Evolutionary conservation across 2,113 vertebrate genomes (phyloP), one percentile per base, ranked within the genome.

Genomic region (Ranitomeya variabilis): DNA sequence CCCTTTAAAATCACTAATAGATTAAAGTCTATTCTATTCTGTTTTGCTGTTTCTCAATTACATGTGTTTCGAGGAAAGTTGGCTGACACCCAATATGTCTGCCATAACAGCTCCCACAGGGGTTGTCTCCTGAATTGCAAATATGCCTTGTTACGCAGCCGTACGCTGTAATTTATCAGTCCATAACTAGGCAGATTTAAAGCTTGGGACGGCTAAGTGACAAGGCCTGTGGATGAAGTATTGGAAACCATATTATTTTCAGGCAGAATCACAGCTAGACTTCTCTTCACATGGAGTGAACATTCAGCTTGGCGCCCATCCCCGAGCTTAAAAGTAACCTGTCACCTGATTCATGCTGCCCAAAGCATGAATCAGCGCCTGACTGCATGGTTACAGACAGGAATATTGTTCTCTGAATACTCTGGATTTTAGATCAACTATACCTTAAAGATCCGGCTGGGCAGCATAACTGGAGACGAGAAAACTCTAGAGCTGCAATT

Each of bases 101-200:
- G 6, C 73, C 73, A 76, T 76, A 21, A 76, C 73, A 51, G 45
- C 37, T 76, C 73, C 73, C 73, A 52, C 73, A 52, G 73, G 73
- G 37, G 73, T 21, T 76, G 73, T 76, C 45, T 51, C 37, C 73
- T 21, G 26, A 52, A 76, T 76, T 76, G 73, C 73, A 51, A 12
- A 76, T 52, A 16, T 76, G 37, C 16, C 73, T 76, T 3, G 37
- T 76, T 76, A 52, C 18, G 18, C 73, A 51, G 73, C 16, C 37
- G 52, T 52, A 51, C 37, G 52, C 12, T 37, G 16, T 76, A 45
- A 76, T 76, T 76, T 76, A 76, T 76, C 23, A 52, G 18, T 51
- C 37, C 21, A 52, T 76, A 76, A 76, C 37, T 21, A 76, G 45
- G 9, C 71, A 12, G 73, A 76, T 21, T 7, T 51, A 45, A 76